Evolutionary conservation across 2,888 invertebrate genomes (phyloP).

Genomic region (Aethes cnicana): DNA sequence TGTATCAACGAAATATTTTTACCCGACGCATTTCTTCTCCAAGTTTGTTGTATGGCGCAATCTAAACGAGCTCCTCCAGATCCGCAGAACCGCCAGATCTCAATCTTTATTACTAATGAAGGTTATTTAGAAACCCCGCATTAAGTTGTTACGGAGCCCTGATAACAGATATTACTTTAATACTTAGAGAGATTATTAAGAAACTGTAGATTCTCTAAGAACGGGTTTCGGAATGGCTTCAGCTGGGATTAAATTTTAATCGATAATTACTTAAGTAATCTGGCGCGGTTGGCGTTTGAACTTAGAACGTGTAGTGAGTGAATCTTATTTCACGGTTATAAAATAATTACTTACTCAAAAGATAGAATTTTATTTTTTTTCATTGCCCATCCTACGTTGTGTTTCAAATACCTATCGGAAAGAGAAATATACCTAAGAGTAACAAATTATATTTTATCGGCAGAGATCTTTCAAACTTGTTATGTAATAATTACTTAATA

Average conservation of each 20-base stretch:
- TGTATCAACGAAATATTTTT: background rate
- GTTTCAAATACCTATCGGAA: no score
- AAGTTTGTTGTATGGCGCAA: slow-evolving; percentile 20
- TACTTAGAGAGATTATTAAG: slow-evolving; percentile 9
- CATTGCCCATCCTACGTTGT: no score
- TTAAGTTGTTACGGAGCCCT: slow-evolving; percentile 24
- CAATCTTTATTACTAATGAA: slow-evolving; percentile 31
- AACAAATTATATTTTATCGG: no score
- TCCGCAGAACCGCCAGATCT: slow-evolving; percentile 22
- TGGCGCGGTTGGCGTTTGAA: no score
- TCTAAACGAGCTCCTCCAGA: slow-evolving; percentile 25
- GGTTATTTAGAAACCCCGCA: slow-evolving; percentile 30
- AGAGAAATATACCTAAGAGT: no score
- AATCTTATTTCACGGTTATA: no score
- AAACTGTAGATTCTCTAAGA: slow-evolving; percentile 11
- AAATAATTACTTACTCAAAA: no score
- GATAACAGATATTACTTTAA: slow-evolving; percentile 23
- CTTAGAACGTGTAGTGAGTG: no score
- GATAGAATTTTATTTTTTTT: no score
- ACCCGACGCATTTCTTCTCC: slow-evolving; percentile 5
- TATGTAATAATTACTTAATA: no score
- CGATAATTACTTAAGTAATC: slow-evolving; percentile 12
- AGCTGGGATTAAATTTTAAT: slow-evolving; percentile 13
- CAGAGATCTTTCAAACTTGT: no score
- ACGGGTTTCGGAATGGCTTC: slow-evolving; percentile 24